Base-by-base conservation (phyloP, 35 echinoderm and acorn worm genomes). In the Acanthaster planci region DNA sequence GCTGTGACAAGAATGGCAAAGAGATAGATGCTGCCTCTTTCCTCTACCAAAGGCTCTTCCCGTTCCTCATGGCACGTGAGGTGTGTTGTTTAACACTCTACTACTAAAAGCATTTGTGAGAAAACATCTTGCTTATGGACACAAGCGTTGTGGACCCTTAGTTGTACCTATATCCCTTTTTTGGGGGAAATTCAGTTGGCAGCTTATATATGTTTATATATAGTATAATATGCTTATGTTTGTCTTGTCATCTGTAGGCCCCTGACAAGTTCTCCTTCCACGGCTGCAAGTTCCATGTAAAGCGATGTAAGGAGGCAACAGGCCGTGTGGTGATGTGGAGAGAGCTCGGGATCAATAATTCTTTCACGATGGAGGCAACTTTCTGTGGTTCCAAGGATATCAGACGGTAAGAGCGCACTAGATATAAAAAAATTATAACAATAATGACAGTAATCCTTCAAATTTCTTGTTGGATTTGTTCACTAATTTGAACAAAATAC, bases 281-380 rank as follows among this genome's bases (percentile, higher is more conserved):
- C 44, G 92, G 95, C 9, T 98, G 95, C 72, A 98, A 94, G 82
- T 98, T 94, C 67, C 91, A 88, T 39, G 95, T 94, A 0, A 90
- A 89, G 59, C 79, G 88, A 1, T 98, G 95, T 82, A 98, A 98
- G 56, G 95, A 98, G 67, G 86, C 95, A 0, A 93, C 92, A 0
- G 92, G 91, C 21, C 84, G 95, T 37, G 95, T 98, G 51, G 95
- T 98, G 18, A 98, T 98, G 95, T 98, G 95, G 95, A 60, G 91
- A 8, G 91, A 98, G 75, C 83, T 98, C 85, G 92, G 92, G 40
- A 98, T 94, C 47, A 85, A 31, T 22, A 93, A 98, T 77, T 93
- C 91, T 77, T 98, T 98, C 85, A 98, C 95, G 26, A 85, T 98
- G 85, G 95, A 98, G 51, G 95, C 95, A 39, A 98, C 95, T 9